Evolutionary conservation across 2,113 vertebrate species (phyloP), one percentile per base, ranked within the genome.

Genomic region (Ammodytes dubius): DNA sequence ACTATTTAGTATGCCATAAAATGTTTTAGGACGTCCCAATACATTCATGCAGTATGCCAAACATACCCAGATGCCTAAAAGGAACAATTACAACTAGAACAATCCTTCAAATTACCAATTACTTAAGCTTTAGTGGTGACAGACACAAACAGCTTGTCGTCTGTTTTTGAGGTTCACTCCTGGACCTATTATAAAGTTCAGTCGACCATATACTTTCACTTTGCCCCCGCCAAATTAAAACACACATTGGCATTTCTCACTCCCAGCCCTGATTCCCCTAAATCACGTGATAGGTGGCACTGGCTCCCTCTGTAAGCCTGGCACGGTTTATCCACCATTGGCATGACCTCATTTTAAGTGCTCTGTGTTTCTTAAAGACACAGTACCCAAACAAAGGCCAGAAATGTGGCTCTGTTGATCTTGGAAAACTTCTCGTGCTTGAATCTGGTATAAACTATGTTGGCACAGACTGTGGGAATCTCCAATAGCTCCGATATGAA

Each of bases 241-340:
- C 5, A 0, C 65, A 40, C 35, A 46, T n/a, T n/a, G n/a, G 65
- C 0, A 0, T 37, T 91, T 90, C 79, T 43, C 50, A 2, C 4
- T 63, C 13, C 0, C 59, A 50, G 84, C 61, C 5, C 39, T 1
- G 14, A 15, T 93, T 93, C 88, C 7, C 13, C 0, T 57, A 93
- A 92, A 74, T 43, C 90, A 90, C 50, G 14, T 89, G 88, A 27
- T 27, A 14, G 10, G 0, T 0, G 1, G 2, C 1, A 0, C 12
- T 19, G 1, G 2, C 1, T 0, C 12, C 15, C 17, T 7, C 19
- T 13, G 47, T 7, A 35, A 11, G 0, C 19, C 70, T 54, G 64
- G 45, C 40, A 19, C 1, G 5, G 2, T 14, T 50, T 14, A 3
- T 14, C 49, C 49, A 1, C 0, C 0, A 11, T 2, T 2, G 4